Evolutionary conservation across 2,797 vertebrate genomes (phyloP), one percentile per base, ranked within the genome.

Genomic region (Oreonectes daqikongensis): DNA sequence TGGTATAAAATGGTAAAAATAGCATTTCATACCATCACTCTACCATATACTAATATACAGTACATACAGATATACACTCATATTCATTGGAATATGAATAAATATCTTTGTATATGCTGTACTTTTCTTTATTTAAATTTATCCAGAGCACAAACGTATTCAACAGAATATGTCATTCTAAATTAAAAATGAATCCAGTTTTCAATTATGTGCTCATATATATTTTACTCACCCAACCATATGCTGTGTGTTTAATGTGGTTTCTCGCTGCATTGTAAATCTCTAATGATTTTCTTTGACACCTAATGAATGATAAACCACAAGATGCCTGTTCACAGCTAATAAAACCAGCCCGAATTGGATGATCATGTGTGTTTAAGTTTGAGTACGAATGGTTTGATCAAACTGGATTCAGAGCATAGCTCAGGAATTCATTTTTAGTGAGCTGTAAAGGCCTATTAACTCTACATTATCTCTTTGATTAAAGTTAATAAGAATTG

Each of bases 401-500:
- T 75, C 35, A 66, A 44, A 75, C n/a, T 24, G 2, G 7, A 32
- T 61, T 46, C 20, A 53, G 35, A 9, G 57, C 32, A 61, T 22
- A 20, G 18, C 38, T 44, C 35, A 24, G 64, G 28, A 75, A 46
- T 67, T 24, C 26, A 68, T 46, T 68, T 59, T 68, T 68, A 59
- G 64, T 24, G 17, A 40, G 60, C 26, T 8, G 10, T n/a, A 50
- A 55, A n/a, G 24, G 26, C 28, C 50, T 67, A 32, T 75, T 66
- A 57, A 67, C 67, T 46, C 32, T 35, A 75, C 52, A 68, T 68
- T 18, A 68, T 68, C 26, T 67, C 6, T 17, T 26, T 32, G 64
- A 67, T 68, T 57, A 57, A 35, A 22, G 52, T 68, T 75, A 68
- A 75, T 75, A 64, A 75, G 40, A 75, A 48, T 57, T 57, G 73